Base-by-base conservation (phyloP, 2,797 vertebrate genomes). In the Sus cebifrons region DNA sequence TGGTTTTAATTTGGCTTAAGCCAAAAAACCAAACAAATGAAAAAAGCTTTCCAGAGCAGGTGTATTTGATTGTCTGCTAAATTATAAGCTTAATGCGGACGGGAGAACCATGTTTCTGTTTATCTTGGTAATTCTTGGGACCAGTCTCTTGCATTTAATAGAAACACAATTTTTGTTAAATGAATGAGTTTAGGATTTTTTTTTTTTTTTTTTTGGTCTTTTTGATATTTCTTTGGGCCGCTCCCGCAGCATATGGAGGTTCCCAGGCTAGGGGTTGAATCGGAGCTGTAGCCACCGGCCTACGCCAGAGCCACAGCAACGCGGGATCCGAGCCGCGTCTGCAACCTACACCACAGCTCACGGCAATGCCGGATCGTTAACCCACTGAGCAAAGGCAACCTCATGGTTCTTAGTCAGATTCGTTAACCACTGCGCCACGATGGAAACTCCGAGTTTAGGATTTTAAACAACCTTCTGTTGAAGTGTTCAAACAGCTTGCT, bases 1-100 rank as follows among this genome's bases (percentile, higher is more conserved):
- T 95, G 54, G 65, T 82, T 95, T 89, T 86, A 81, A 79, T n/a
- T 92, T 94, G 25, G 18, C 23, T 67, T 36, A 82, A 52, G 21
- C 54, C n/a, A 70, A 86, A 79, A 58, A 49, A 49, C 44, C 6
- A 49, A 49, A 49, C 44, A 49, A 49, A 49, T 36, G 36, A 49
- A 49, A 65, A 83, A 95, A 90, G n/a, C 64, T 89, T 96, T 2
- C 3, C 13, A 62, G 85, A 83, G 15, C 10, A 65, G 6, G 20
- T 96, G 87, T 94, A 83, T 52, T 83, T 92, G 77, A 84, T 95
- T 91, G 32, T 88, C 40, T 79, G 25, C 56, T 89, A 82, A 71
- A 79, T 49, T 96, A 23, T 27, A 93, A 82, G 13, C 73, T 84
- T 87, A 86, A 27, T 71, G 23, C 49, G 29, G 60, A 4, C 27